phyloP scores from a whole-genome alignment of 1,140 invertebrate genomes.

The Globodera rostochiensis region DNA sequence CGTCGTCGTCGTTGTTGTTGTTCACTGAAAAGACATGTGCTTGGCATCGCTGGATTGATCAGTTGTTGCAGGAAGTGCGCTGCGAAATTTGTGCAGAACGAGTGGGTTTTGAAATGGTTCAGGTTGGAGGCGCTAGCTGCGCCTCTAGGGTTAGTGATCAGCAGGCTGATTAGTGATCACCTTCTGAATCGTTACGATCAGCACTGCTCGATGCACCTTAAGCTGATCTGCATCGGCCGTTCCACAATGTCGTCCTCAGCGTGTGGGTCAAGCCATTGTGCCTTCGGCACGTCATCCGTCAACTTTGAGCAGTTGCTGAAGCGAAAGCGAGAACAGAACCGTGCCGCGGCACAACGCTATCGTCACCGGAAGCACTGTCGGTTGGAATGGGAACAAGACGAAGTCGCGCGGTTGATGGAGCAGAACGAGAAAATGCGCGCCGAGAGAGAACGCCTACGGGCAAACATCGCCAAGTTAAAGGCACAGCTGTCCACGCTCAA shows the following conservation, averaged over 20 bases:
- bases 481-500: neutral
- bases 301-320: neutral
- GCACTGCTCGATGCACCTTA: neutral
- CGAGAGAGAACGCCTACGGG: neutral
- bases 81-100: neutral
- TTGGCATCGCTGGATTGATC: neutral
- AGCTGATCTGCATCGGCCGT: neutral
- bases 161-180: neutral
- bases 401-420: neutral
- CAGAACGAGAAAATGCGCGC: neutral
- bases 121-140: too few species aligned
- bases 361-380: neutral
- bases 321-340: neutral
- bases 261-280: neutral
- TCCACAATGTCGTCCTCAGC: neutral
- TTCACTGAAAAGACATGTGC: neutral
- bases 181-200: too few species aligned
- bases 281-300: neutral
- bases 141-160: too few species aligned
- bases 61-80: neutral
- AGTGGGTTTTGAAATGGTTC: neutral
- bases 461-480: neutral
- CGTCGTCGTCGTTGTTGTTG: too few species aligned
- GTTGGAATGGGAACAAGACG: neutral
- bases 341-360: neutral